Evolutionary conservation across 2,888 invertebrate species (phyloP), one percentile per base, ranked within the genome.

Genomic region (Thumatha senex): DNA sequence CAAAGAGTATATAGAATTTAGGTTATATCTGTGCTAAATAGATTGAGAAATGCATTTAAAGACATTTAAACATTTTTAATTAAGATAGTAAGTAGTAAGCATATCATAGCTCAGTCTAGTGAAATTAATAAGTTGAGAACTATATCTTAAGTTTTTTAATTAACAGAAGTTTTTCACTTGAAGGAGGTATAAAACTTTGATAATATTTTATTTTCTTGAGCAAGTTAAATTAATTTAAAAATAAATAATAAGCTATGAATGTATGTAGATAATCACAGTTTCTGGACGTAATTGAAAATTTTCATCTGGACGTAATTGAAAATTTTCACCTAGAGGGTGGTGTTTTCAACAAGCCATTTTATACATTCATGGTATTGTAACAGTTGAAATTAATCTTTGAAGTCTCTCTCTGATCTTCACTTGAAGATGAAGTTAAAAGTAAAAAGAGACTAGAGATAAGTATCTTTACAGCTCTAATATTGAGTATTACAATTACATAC

Each of bases 21-120:
- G 80, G 82, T 78, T n/a, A n/a, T n/a, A n/a, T n/a, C 80, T 76
- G 60, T 70, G 67, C 70, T 67, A 80, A 80, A 79, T 78, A 76
- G 67, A 68, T 72, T 60, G 57, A 54, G 60, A 61, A 67, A 63
- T 66, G 64, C 63, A 73, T 61, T 69, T 58, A 57, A 60, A 56
- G 53, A 56, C 51, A 60, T 44, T 51, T n/a, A n/a, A 48, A 45
- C 42, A 46, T 54, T 58, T 61, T 56, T 56, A 59, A 52, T 68
- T 69, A 55, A 49, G 40, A 39, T 46, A 46, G 40, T 48, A 24
- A 24, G 18, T 24, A 24, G 18, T 24, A 24, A 24, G n/a, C 5
- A 24, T 24, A 4, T 24, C 40, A 13, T 51, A 48, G 40, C 34
- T 52, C 7, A 18, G 13, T 12, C 46, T 39, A 46, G 48, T 46